Base-by-base conservation (phyloP, 1,140 invertebrate genomes). In the Alviniconcha marisindica region DNA sequence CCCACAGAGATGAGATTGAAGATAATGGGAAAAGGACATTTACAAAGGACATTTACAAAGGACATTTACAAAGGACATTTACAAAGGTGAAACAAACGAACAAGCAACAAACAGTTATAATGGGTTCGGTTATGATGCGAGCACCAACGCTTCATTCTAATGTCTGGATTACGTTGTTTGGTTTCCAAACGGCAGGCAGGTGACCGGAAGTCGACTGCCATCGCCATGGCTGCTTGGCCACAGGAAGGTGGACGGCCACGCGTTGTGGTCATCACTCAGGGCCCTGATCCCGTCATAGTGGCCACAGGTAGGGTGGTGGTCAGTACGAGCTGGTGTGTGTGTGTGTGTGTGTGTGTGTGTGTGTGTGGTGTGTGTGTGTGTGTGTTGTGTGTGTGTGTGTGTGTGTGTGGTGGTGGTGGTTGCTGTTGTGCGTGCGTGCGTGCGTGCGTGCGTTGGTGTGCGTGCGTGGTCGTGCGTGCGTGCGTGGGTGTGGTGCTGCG, bases 231-330 rank as follows among this genome's bases (percentile, higher is more conserved):
- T 14, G 93, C 94, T 12, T 93, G 97, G 81, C 95, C 96, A 0
- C 99, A 99, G 92, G 91, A 96, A 33, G 88, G 93, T 18, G 94
- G 94, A 5, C 86, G 86, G 77, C 60, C 87, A 40, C 85, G 93
- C 80, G 89, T 97, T 77, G 97, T 98, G 21, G 95, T 99, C 40
- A 96, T 99, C 87, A 99, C 99, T 15, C 98, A 99, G 93, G 98
- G 98, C 56, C 94, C 95, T 63, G 93, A 96, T 77, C 96, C 97
- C 0, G 96, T 99, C 24, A 95, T 99, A 81, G 93, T 99, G n/a
- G 96, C 95, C 0, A 93, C 96, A 91, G 94, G 93, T 92, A 31
- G 28, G 63, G 15, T 36, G 5, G n/a, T 18, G 31, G 18, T 74
- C 14, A 14, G 18, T 33, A 74, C 21, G 21, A 2, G n/a, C 7